These are phyloP conservation scores for Anhinga rufa DNA, from an alignment of 2,113 vertebrate genomes.

Conservation along the genomic window DNA sequence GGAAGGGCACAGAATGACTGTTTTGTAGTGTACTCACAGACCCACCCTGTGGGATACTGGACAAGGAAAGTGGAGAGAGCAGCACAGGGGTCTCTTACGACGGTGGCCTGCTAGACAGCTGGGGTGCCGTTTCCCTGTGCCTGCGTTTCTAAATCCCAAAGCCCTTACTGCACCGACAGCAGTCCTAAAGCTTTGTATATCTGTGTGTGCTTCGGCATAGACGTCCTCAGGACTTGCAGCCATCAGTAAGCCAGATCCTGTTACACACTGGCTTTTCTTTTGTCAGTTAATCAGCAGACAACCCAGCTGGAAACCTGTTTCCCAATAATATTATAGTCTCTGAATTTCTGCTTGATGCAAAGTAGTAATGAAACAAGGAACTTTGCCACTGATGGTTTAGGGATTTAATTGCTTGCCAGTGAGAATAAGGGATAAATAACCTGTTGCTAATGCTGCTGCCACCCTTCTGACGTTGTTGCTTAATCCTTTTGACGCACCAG, in stretches of 20 bases:
- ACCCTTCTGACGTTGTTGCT: constrained; percentile 33
- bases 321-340: not conserved
- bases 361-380: not conserved
- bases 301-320: not conserved
- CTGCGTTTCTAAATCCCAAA: not conserved
- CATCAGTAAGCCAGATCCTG: not conserved
- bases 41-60: not conserved
- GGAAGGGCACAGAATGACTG: not conserved
- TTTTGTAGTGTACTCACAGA: not conserved
- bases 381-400: not conserved
- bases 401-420: constrained; percentile 26
- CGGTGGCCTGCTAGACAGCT: not conserved
- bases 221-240: not conserved
- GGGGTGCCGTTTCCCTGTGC: not conserved
- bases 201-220: not conserved
- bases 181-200: not conserved
- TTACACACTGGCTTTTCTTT: not conserved
- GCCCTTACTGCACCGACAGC: not conserved
- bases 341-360: constrained; percentile 5
- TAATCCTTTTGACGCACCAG: constrained; percentile 52
- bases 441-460: constrained; percentile 25
- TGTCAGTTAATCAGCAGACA: not conserved
- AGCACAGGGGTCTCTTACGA: rapidly evolving
- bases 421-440: constrained; percentile 38
- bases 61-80: not conserved